Base-by-base conservation (phyloP, 92 coral and sea anemone genomes). In the Porites divaricata region DNA sequence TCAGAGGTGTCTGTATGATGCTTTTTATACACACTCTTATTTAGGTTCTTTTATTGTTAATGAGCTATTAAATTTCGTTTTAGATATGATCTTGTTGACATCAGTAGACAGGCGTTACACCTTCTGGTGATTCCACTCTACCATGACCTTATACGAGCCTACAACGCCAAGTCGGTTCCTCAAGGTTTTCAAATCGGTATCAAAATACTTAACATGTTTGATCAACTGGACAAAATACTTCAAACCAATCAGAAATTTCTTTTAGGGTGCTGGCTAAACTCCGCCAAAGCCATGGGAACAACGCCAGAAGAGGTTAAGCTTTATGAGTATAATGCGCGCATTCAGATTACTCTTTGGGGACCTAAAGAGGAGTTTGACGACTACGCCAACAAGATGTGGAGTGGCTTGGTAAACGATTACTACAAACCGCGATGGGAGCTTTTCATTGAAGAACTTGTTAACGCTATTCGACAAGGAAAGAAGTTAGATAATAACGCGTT, bases 371-470 rank as follows among this genome's bases (percentile, higher is more conserved):
- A 93, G 75, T 79, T 88, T 58, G 77, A 93, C 41, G 97, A 93
- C 76, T 93, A 93, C 80, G 97, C 95, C 22, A 93, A 93, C 84
- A 93, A 93, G 70, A 91, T 91, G 97, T 93, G 95, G 97, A 63
- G 82, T 86, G 97, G 97, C 1, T 59, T 93, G 66, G 74, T 93
- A 1, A 76, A 25, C 17, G 84, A 72, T 16, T 92, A 85, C 85
- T 94, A 94, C 56, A 76, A 85, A 21, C 69, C 77, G 14, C 93
- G 98, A 12, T 94, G 98, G 98, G 24, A 65, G 24, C 59, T 54
- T 11, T 54, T 54, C 1, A 54, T 54, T 15, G 59, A 54, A 15
- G 59, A 54, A 54, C 1, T 8, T 54, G 59, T 54, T 9, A 0
- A 15, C 16, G 59, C 59, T 13, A 15, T 54, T 54, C 59, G 59